Evolutionary conservation across 30 jellyfish, hydroid and myxozoan species (phyloP).

Genomic region (Turritopsis rubra): DNA sequence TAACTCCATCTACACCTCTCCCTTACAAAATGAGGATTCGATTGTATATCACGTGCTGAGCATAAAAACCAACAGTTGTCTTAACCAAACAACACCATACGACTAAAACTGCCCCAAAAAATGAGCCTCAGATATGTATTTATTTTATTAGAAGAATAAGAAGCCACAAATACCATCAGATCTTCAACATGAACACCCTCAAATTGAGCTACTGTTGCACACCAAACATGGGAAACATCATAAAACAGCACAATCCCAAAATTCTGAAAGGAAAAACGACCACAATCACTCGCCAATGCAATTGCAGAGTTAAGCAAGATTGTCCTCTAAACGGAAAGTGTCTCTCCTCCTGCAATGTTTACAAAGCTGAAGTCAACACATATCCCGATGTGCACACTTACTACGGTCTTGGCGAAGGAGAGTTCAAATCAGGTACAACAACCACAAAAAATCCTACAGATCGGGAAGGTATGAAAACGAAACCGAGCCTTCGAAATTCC

Average conservation of each 20-base stretch:
- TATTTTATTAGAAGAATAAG: too few relatives aligned
- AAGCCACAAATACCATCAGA: too few relatives aligned
- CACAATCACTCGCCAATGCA: neutral
- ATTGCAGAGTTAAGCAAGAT: neutral
- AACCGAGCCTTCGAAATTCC: slow-evolving; percentile 1
- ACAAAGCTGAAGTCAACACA: slow-evolving; percentile 8
- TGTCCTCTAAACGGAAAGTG: slow-evolving; percentile 1
- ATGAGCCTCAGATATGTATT: too few relatives aligned
- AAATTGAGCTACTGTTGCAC: too few relatives aligned
- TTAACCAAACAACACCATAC: too few relatives aligned
- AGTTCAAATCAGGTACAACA: neutral
- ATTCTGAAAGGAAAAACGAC: neutral
- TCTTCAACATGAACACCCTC: too few relatives aligned
- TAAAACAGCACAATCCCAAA: neutral
- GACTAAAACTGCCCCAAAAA: too few relatives aligned
- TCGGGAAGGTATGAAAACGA: neutral
- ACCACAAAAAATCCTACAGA: neutral
- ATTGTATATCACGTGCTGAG: too few relatives aligned
- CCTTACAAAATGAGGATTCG: too few relatives aligned
- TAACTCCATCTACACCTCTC: too few relatives aligned
- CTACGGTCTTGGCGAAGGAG: neutral
- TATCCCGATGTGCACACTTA: neutral
- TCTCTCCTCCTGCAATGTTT: neutral
- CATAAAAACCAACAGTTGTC: too few relatives aligned
- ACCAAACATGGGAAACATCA: neutral